These are phyloP conservation scores for Hemicordylus capensis DNA, from an alignment of 2,113 vertebrate species.

Conservation along the genomic window DNA sequence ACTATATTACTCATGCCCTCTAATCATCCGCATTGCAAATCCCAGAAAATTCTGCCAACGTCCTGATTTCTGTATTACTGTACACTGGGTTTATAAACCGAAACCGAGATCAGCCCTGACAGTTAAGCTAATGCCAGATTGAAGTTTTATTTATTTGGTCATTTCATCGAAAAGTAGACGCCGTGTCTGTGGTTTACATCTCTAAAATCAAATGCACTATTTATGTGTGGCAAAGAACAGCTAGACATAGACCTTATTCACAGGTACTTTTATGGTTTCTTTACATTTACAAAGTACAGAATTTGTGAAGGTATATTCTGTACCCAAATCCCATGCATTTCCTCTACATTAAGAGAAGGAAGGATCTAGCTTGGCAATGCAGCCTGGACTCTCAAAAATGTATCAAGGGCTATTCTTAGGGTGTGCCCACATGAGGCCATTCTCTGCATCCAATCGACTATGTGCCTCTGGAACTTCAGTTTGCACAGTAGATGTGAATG, in stretches of 20 bases:
- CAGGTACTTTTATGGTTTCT: slow-evolving; percentile 74
- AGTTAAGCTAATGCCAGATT: slow-evolving; percentile 61
- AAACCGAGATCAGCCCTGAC: slow-evolving; percentile 70
- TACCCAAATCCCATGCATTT: slow-evolving; percentile 56
- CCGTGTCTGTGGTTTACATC: slow-evolving; percentile 77
- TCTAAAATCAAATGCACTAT: slow-evolving; percentile 77
- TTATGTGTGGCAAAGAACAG: slow-evolving; percentile 63
- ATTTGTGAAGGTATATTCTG: slow-evolving; percentile 66
- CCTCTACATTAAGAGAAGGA: slow-evolving; percentile 41
- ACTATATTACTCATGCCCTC: slow-evolving; percentile 26
- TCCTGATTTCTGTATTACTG: slow-evolving; percentile 53
- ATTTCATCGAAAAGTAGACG: slow-evolving; percentile 78
- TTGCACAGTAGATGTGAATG: background rate
- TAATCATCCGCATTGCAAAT: background rate
- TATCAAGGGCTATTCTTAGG: background rate
- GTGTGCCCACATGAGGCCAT: background rate
- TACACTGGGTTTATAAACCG: slow-evolving; percentile 61
- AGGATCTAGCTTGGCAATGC: slow-evolving; percentile 36
- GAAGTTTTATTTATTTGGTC: slow-evolving; percentile 81
- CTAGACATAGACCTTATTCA: slow-evolving; percentile 76
- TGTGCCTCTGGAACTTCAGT: background rate
- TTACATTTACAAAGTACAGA: slow-evolving; percentile 71
- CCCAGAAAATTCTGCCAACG: slow-evolving; percentile 40
- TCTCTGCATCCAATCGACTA: background rate
- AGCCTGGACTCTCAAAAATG: slow-evolving; percentile 19